Evolutionary conservation across 2,888 invertebrate genomes (phyloP), one percentile per base, ranked within the genome.

Genomic region (Troides oblongomaculatus): DNA sequence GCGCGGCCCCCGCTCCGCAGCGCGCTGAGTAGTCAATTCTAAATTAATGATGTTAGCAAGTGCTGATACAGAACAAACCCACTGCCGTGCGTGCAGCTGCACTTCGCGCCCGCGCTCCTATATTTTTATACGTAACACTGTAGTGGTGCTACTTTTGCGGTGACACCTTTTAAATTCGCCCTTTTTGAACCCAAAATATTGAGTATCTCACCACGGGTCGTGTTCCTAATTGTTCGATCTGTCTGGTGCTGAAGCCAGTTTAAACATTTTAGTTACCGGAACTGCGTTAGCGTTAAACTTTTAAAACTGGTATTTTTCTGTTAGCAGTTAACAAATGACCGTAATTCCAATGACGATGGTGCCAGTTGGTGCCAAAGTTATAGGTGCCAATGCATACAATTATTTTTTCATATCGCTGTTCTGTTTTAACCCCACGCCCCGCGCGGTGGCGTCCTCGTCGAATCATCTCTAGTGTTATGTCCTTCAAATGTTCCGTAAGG

Each of bases 351-450:
- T 39, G 72, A 79, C 78, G 86, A 84, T 86, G 85, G 30, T 5
- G 30, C 3, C 30, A 30, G 4, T 85, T 79, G 90, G 89, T 90
- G 91, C 90, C 91, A 90, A 90, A 89, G 80, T 79, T 76, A 75
- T 77, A 85, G 90, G 90, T 90, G 90, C 89, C 90, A 66, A 64
- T 39, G 39, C 7, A 10, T 39, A 39, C 39, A 6, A 10, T 39
- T 39, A 10, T 39, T 39, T 39, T 39, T 39, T 39, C 7, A 39
- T 10, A 39, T 39, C 8, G 39, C 39, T 1, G 10, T 39, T 39
- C 39, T 4, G 39, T 39, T 39, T 1, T 39, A 39, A 39, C 1
- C 39, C 8, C 39, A 1, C 39, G 39, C 39, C 8, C 39, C 39
- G 39, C 39, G 10, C 39, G 39, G 8, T 39, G 39, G 39, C 39